A percentile compares a stretch with the other conserved stretches of the same genome.
Evolutionary conservation across 2,113 vertebrate species (phyloP).

Genomic region (Paramisgurnus dabryanus): DNA sequence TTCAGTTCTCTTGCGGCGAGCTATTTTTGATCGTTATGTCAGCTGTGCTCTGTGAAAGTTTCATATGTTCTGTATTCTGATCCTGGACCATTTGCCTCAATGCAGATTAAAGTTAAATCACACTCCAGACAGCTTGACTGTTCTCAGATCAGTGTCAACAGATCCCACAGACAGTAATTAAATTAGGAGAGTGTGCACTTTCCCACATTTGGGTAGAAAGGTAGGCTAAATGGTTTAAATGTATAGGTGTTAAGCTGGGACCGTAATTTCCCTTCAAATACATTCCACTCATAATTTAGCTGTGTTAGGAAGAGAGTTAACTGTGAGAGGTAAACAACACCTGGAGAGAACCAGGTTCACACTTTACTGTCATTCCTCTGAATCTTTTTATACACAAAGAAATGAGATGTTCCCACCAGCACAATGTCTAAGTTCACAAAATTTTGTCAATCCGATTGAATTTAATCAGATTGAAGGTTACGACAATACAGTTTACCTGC

Average conservation of each 20-base stretch:
- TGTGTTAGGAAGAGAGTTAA: constrained; percentile 33
- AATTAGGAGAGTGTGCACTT: constrained; percentile 5
- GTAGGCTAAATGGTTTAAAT: constrained; percentile 18
- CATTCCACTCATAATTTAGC: constrained; percentile 54
- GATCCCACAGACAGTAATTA: neutral
- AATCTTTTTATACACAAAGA: constrained; percentile 31
- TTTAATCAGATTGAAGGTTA: no score
- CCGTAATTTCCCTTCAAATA: constrained; percentile 3
- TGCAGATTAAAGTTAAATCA: neutral
- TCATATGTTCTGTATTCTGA: neutral
- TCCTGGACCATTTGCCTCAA: neutral
- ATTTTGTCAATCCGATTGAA: no score
- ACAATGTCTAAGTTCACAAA: no score
- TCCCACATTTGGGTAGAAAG: neutral
- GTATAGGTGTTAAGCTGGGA: constrained; percentile 9
- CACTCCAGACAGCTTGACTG: neutral
- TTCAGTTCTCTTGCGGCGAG: constrained; percentile 40
- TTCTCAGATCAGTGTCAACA: neutral
- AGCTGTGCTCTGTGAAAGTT: neutral
- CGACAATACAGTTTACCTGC: no score
- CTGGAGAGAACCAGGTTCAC: constrained; percentile 54
- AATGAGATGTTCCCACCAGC: constrained; percentile 20
- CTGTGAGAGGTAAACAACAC: constrained; percentile 55
- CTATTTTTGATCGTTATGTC: neutral
- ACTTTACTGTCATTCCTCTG: constrained; percentile 38